Evolutionary conservation across 2,797 vertebrate species (phyloP).

Genomic region (Gouania willdenowi): DNA sequence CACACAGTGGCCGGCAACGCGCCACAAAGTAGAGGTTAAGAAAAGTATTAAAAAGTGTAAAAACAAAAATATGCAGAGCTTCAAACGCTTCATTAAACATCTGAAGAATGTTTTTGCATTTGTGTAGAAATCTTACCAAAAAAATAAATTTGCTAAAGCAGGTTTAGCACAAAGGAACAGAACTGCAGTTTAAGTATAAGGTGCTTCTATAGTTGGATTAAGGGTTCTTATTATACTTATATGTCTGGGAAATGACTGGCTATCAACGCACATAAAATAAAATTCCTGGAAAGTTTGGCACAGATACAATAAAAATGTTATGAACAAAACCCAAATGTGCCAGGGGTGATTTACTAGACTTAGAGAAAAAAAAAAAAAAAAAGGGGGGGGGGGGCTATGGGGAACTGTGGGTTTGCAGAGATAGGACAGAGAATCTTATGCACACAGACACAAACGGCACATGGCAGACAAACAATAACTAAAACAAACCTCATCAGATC

Average conservation of each 20-base stretch:
- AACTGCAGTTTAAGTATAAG: constrained; percentile 4
- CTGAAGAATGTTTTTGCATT: background rate
- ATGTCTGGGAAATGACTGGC: constrained; percentile 14
- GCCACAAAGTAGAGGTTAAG: constrained; percentile 7
- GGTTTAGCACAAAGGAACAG: background rate
- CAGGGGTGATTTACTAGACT: constrained; percentile 62
- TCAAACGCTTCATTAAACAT: background rate
- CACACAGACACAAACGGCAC: constrained; percentile 31
- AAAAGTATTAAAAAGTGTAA: background rate
- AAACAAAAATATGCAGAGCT: background rate
- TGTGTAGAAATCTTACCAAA: background rate
- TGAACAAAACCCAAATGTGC: constrained; percentile 60
- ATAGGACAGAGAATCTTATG: constrained; percentile 36
- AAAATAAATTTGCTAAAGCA: background rate
- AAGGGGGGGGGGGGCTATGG: constrained; percentile 51
- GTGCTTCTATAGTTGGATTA: constrained; percentile 15
- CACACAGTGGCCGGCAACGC: constrained; percentile 16
- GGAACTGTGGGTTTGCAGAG: constrained; percentile 61
- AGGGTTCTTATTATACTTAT: constrained; percentile 10
- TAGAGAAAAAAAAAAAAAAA: constrained; percentile 47
- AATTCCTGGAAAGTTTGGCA: constrained; percentile 56
- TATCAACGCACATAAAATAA: constrained; percentile 30
- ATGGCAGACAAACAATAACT: constrained; percentile 32
- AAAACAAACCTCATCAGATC: too few relatives aligned
- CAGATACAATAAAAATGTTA: constrained; percentile 58